Conservation (phyloP, 2,888 invertebrate species). For the Hartigia nigra region DNA sequence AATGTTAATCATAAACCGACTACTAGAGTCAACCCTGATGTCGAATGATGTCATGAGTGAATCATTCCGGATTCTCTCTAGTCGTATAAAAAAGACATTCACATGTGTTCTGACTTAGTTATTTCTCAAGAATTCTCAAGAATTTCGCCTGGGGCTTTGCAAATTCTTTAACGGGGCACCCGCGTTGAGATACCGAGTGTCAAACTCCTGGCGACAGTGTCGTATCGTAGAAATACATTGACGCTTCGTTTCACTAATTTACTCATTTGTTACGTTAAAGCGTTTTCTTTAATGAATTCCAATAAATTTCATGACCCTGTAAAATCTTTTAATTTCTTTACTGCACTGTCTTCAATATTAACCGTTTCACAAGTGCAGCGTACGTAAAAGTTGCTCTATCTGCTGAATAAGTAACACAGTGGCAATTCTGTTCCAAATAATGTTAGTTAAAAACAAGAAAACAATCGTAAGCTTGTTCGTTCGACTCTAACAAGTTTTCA, state of each 20-base stretch:
- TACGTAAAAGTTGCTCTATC: not conserved
- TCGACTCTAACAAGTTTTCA: not conserved
- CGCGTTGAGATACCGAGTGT: not conserved
- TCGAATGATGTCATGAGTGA: conserved; percentile 18
- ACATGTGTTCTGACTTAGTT: not conserved
- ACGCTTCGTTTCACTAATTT: not conserved
- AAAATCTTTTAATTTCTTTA: not conserved
- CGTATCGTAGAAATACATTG: not conserved
- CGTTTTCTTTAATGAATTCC: not conserved
- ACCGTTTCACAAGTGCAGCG: not conserved
- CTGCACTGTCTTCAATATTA: not conserved
- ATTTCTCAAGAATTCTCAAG: not conserved
- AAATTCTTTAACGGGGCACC: conserved; percentile 1
- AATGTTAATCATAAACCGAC: not conserved
- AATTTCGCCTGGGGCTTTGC: not conserved
- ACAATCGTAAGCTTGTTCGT: not conserved
- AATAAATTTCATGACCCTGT: not conserved
- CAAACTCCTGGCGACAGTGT: conserved; percentile 1
- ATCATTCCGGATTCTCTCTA: conserved; percentile 4
- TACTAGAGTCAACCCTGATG: not conserved
- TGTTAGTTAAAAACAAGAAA: not conserved
- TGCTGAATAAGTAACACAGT: not conserved
- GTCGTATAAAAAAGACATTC: not conserved
- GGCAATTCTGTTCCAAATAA: no score
- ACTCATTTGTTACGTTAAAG: not conserved